phyloP scores from a whole-genome alignment of 92 coral and sea anemone genomes.

The Zoanthus sociatus region DNA sequence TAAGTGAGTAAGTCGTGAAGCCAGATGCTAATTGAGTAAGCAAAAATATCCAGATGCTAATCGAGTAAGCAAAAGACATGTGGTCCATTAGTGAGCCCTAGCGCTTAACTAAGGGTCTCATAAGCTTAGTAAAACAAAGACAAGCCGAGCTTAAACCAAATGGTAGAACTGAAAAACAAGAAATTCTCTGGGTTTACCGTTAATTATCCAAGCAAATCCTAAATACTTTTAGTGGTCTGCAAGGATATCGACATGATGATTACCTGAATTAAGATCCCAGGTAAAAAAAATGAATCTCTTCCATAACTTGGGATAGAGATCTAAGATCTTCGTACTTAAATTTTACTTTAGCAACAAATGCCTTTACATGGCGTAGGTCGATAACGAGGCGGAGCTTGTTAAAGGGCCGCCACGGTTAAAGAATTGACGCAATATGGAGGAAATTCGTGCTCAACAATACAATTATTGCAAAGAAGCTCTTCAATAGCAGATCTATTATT shows the following conservation, averaged over 20 bases:
- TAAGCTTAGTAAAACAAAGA: no score
- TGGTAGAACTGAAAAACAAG: neutral
- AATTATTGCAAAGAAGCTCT: neutral
- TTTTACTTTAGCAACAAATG: conserved; percentile 43
- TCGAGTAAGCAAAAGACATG: no score
- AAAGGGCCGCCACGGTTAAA: conserved; percentile 11
- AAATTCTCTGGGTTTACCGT: conserved; percentile 9
- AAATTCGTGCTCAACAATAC: no score
- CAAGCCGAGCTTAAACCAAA: no score
- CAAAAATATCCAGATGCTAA: no score
- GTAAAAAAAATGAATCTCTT: conserved; percentile 74
- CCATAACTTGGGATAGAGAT: conserved; percentile 67
- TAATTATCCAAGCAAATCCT: conserved; percentile 72
- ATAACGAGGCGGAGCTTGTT: conserved; percentile 35
- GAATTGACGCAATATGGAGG: neutral
- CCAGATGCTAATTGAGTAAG: no score
- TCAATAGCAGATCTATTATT: conserved; percentile 33
- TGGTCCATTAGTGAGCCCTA: no score
- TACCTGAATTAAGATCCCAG: conserved; percentile 57
- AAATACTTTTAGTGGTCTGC: conserved; percentile 34
- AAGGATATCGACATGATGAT: conserved; percentile 54
- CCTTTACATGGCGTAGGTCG: conserved; percentile 58
- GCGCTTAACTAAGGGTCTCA: no score
- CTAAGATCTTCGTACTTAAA: conserved; percentile 17
- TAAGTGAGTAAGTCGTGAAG: no score